Evolutionary conservation across 2,888 invertebrate genomes (phyloP), one percentile per base, ranked within the genome.

Genomic region (Drosophila quasianomalipes): DNA sequence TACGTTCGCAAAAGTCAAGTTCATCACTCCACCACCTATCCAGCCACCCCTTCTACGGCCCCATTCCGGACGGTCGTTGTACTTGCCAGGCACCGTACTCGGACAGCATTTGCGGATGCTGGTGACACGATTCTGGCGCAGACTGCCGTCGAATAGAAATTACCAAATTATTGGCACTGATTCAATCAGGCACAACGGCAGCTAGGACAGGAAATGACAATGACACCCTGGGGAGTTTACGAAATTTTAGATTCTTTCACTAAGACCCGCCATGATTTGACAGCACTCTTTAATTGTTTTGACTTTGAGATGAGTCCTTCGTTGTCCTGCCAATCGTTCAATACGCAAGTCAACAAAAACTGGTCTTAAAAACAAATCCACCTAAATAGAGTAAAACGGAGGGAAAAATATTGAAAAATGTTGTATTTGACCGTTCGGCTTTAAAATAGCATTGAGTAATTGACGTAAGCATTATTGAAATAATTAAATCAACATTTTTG

Each of bases 161-260:
- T 89, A 87, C 89, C 89, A 84, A 86, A 85, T 85, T 85, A 89
- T 89, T 89, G 85, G 85, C 89, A 82, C 80, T 86, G 89, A 89
- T 89, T 85, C 89, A 85, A 89, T 84, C 85, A 76, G 82, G 79
- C 82, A 69, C 54, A 53, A 70, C 71, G 58, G 51, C 51, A 49
- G 60, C 16, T 22, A 41, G 47, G n/a, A 55, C 37, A 28, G 33
- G 55, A 66, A 69, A 53, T 37, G 28, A 51, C 47, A 55, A 68
- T 33, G 53, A 54, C 76, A 35, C 70, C 70, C 70, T 33, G 52
- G 74, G 76, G 57, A 75, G 49, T 35, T 62, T 67, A n/a, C 51
- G 51, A 59, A 58, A 60, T 37, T 28, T 57, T 47, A 10, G 44
- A 54, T 54, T 44, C 51, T 14, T 44, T 44, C 16, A 16, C 31